These are phyloP conservation scores for Hippoglossus stenolepis DNA, from an alignment of 2,113 vertebrate species.

Conservation along the genomic window DNA sequence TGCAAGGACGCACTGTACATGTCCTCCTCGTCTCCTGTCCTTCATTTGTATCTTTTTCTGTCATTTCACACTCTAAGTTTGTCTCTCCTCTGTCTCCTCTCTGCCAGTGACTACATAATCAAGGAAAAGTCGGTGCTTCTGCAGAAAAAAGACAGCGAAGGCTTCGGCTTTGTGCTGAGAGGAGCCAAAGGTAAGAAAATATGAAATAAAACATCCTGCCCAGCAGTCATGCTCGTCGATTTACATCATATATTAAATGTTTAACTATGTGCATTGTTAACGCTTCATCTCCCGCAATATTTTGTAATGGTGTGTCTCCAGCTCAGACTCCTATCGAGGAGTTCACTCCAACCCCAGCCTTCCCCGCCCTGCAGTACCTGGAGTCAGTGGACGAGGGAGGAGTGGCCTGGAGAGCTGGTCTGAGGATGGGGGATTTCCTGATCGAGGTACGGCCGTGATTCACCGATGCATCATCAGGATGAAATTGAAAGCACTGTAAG, in stretches of 20 bases:
- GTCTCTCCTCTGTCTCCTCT: slow-evolving; percentile 30
- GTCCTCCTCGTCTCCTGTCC: slow-evolving; percentile 4
- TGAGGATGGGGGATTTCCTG: slow-evolving; percentile 94
- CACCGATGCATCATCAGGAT: not conserved
- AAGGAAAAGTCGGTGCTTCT: slow-evolving; percentile 94
- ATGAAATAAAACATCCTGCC: not conserved
- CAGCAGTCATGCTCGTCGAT: not conserved
- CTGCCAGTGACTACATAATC: slow-evolving; percentile 92
- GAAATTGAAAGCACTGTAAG: not conserved
- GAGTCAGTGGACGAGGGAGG: slow-evolving; percentile 95
- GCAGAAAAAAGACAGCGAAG: slow-evolving; percentile 96
- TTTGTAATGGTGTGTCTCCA: slow-evolving; percentile 57
- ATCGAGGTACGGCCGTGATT: slow-evolving; percentile 86
- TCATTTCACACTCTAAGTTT: not conserved
- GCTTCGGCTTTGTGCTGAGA: slow-evolving; percentile 93
- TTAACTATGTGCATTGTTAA: not conserved
- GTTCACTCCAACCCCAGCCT: slow-evolving; percentile 93
- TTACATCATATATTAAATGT: not conserved
- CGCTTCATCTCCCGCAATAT: not conserved
- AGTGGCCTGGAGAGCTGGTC: slow-evolving; percentile 92
- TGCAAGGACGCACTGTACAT: not conserved
- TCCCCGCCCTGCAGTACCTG: slow-evolving; percentile 93
- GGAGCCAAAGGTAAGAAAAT: slow-evolving; percentile 91
- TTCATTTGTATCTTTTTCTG: not conserved
- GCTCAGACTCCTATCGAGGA: slow-evolving; percentile 95